Percentiles rank a stretch among this genome's conserved stretches.
Conservation (phyloP, 2,113 vertebrate species). For the Sciurus niger region DNA sequence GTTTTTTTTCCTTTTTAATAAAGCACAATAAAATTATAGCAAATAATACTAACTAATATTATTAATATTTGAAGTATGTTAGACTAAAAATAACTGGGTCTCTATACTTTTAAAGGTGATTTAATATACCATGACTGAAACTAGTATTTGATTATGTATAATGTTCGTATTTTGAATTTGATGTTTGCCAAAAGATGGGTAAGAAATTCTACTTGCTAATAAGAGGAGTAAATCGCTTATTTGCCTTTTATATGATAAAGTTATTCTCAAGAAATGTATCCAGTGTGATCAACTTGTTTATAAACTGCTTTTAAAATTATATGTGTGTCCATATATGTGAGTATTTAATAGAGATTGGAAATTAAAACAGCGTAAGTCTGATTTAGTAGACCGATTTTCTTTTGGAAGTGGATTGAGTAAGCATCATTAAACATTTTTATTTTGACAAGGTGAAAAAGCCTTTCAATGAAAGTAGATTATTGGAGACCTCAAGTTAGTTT, state of each 20-base stretch:
- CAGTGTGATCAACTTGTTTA: background rate
- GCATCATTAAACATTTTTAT: constrained; percentile 19
- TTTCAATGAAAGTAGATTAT: constrained; percentile 20
- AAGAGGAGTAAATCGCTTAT: background rate
- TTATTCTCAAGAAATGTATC: constrained; percentile 51
- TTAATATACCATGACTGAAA: constrained; percentile 41
- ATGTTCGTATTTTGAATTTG: constrained; percentile 39
- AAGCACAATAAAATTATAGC: constrained; percentile 18
- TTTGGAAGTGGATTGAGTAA: constrained; percentile 42
- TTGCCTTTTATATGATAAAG: constrained; percentile 4
- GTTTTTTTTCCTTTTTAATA: background rate
- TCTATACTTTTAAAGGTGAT: constrained; percentile 56
- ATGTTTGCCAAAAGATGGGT: background rate
- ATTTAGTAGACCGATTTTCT: background rate
- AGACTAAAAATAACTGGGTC: background rate
- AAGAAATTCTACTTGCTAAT: constrained; percentile 44
- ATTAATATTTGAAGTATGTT: background rate
- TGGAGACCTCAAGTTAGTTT: constrained; percentile 4
- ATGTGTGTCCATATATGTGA: no score
- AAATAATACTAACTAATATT: background rate
- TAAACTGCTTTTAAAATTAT: constrained; percentile 14
- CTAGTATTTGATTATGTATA: background rate
- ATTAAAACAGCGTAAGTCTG: constrained; percentile 39
- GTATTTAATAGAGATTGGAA: constrained; percentile 18
- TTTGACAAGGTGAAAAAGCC: constrained; percentile 37